phyloP scores from a whole-genome alignment of 1,140 invertebrate species.

The Drosophila eugracilis region DNA sequence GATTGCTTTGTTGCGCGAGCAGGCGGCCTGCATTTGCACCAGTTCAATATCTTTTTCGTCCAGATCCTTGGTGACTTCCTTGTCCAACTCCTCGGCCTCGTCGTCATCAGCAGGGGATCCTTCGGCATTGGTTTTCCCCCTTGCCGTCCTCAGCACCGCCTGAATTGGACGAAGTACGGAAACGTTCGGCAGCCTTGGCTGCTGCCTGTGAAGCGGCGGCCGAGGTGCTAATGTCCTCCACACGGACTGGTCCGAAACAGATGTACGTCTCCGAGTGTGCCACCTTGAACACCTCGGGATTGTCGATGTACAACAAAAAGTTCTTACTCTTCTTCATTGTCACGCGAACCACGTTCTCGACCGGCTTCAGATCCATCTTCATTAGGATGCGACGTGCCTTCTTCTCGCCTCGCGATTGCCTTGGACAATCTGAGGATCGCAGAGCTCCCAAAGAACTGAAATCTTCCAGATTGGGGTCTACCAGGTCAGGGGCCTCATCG shows the following conservation, averaged over 20 bases:
- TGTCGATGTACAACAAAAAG: conserved; percentile 53
- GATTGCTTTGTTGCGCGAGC: conserved; percentile 55
- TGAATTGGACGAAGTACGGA: neutral
- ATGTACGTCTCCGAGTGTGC: conserved; percentile 45
- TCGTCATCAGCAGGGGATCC: conserved; percentile 2
- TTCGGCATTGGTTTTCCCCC: neutral
- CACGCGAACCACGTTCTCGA: conserved; percentile 49
- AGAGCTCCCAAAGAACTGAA: neutral
- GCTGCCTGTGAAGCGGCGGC: conserved; percentile 49
- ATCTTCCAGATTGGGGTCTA: neutral
- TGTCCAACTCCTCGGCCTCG: conserved; percentile 14
- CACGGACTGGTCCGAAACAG: conserved; percentile 48
- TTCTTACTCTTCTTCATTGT: conserved; percentile 67
- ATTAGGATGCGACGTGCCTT: conserved; percentile 63
- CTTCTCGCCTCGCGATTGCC: conserved; percentile 58
- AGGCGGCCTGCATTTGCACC: conserved; percentile 60
- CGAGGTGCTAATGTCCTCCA: conserved; percentile 50
- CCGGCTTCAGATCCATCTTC: conserved; percentile 57
- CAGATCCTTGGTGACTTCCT: conserved; percentile 5
- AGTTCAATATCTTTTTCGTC: conserved; percentile 67
- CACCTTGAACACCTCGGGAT: conserved; percentile 54
- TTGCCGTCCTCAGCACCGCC: neutral
- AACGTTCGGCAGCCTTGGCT: conserved; percentile 16
- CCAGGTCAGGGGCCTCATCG: conserved; percentile 18
- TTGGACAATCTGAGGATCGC: neutral